Evolutionary conservation across 1,140 invertebrate species (phyloP), one percentile per base, ranked within the genome.

Genomic region (Dendrolimus kikuchii): DNA sequence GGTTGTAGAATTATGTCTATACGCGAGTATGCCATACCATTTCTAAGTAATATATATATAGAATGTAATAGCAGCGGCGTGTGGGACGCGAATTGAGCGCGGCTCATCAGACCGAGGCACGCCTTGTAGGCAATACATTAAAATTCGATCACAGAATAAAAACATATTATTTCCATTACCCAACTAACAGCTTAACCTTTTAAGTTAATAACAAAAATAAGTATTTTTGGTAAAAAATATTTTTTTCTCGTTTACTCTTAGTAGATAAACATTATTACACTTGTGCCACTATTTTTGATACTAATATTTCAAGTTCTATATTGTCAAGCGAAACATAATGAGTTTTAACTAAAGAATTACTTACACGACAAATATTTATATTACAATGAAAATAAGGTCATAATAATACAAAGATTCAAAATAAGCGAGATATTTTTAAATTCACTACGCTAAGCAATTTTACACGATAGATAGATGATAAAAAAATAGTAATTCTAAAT

Each of bases 201-300:
- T 23, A 23, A 23, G 23, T 23, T 79, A 80, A 77, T 81, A 81
- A 84, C 71, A 84, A 84, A 83, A 84, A 81, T 84, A 84, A 66
- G 70, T 23, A 63, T 74, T 73, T 74, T 84, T 79, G 74, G 72
- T 77, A 72, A 78, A 84, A 81, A 23, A 23, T 23, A 79, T 72
- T 68, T 69, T 76, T 69, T 68, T 68, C 58, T 73, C 53, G 59
- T 61, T 69, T 70, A 62, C 64, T 66, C 74, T 80, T 77, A 80
- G 71, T 65, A 65, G 65, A 80, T 68, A 74, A 40, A 65, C 49
- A 68, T 66, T 65, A 50, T 57, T 51, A 70, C 38, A 66, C 61
- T 77, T 78, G 75, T 84, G 76, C 71, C 66, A 70, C 66, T 71
- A 71, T 69, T 64, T 42, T 60, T 54, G 63, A 57, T 71, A 49